Base-by-base conservation (phyloP, 2,888 invertebrate genomes). In the Harpalus rufipes region DNA sequence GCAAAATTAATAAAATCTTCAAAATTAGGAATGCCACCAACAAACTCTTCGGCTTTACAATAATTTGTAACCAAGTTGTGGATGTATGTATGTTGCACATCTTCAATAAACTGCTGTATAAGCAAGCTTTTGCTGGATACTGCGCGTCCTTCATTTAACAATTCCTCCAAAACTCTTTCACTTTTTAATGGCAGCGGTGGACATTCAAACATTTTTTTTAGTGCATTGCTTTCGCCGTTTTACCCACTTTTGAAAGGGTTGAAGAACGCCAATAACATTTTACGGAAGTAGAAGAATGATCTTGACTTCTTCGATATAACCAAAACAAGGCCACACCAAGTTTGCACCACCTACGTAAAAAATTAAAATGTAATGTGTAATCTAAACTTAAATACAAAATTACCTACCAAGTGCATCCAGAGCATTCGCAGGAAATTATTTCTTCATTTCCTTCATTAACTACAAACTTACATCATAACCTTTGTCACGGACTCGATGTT, bases 221-320 rank as follows among this genome's bases (percentile, higher is more conserved):
- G 8, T 18, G 61, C 18, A 61, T 61, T 8, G 61, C 16, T 61
- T 87, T 86, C 7, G 76, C 8, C 39, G 78, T 81, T 8, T 86
- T 86, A n/a, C 86, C 86, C 56, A 86, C 41, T 21, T 41, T 81
- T 18, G 86, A 65, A 39, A 87, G 65, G 14, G 78, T 85, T 56
- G 86, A 76, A 74, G 86, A 86, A 10, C 44, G 59, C 87, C 87
- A 87, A n/a, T n/a, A 58, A 58, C 86, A 87, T 72, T 86, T 56
- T 51, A 84, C 82, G 16, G 76, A 63, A 58, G 86, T 87, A 39
- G 72, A 14, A 58, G 86, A 82, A 18, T 86, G 86, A 25, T 87
- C 87, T 56, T 87, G 87, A 41, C 86, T 87, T n/a, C n/a, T n/a
- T n/a, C n/a, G n/a, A n/a, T n/a, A n/a, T n/a, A n/a, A n/a, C n/a